Conservation (phyloP, 2,797 vertebrate genomes). For the Neosalanx taihuensis region DNA sequence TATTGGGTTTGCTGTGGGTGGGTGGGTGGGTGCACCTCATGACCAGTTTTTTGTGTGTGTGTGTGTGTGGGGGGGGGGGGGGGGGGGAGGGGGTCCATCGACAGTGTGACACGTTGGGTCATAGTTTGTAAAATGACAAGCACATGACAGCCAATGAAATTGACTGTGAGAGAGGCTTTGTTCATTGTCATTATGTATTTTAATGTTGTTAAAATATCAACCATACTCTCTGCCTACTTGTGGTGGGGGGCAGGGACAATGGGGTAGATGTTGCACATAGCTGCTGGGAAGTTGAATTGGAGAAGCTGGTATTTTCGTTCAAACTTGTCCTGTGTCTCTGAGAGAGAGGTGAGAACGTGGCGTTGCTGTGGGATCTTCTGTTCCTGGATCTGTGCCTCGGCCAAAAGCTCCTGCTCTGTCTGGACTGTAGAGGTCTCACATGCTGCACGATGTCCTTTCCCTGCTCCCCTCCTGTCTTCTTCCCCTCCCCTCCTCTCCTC, state of each 20-base stretch:
- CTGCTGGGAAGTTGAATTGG: background rate
- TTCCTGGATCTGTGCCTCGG: too few relatives aligned
- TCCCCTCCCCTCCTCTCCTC: conserved; percentile 11
- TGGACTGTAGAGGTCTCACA: conserved; percentile 57
- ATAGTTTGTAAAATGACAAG: background rate
- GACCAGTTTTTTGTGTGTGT: background rate
- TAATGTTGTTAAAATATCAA: background rate
- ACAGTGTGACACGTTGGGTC: background rate
- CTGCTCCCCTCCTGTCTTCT: conserved; percentile 17
- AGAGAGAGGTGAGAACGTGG: background rate
- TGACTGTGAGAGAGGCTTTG: background rate
- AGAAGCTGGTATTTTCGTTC: conserved; percentile 3
- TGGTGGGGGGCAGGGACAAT: background rate
- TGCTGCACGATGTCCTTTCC: conserved; percentile 24
- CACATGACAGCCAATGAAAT: background rate
- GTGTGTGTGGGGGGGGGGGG: too few relatives aligned
- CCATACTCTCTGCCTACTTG: background rate
- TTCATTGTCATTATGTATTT: background rate
- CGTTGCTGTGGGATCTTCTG: too few relatives aligned
- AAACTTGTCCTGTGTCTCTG: conserved; percentile 11
- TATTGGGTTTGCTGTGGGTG: background rate
- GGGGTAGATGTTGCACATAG: background rate
- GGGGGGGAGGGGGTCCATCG: too few relatives aligned
- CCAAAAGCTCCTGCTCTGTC: conserved; percentile 28
- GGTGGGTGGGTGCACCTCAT: background rate